Base-by-base conservation (phyloP, 2,113 vertebrate genomes). In the Genyomyrus donnyi region DNA sequence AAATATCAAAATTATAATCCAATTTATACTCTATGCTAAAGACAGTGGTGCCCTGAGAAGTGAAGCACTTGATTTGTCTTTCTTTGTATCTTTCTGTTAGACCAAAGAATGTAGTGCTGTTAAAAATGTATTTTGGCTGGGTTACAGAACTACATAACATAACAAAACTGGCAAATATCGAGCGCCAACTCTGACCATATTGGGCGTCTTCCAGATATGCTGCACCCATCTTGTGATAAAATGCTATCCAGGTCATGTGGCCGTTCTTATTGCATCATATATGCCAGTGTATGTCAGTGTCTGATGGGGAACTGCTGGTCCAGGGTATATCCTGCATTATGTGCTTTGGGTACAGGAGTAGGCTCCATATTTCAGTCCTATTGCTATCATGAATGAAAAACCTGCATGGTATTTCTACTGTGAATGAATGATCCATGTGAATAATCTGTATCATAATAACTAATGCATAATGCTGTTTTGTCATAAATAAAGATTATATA, bases 111-210 rank as follows among this genome's bases (percentile, higher is more conserved):
- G 31, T 80, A 80, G 13, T 80, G 35, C 74, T 80, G 31, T 80
- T 80, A 42, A 80, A 80, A 42, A 80, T 80, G 17, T 19, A 39
- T 80, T 80, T 80, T 42, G 74, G 74, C 74, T 19, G 15, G 6
- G 74, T 80, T 80, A 80, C 74, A 80, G 74, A 80, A 80, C 35
- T 39, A 80, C 74, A 39, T 19, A 80, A 80, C 74, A 80, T 77
- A 31, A 74, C 31, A 77, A 31, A 77, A 17, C 17, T 80, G 35
- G 35, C 74, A 42, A 80, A 39, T 42, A 80, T 80, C 35, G 2
- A 80, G 31, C 35, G 2, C 74, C 35, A 80, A 80, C 35, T 80
- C 15, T 80, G 74, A 39, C 74, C 74, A 39, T 80, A 80, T 80
- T 80, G 35, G 74, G 31, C 6, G 4, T 19, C 15, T 80, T 39